A percentile compares a stretch with the other conserved stretches of the same genome.
Evolutionary conservation across 2,113 vertebrate genomes (phyloP).

Genomic region (Collichthys lucidus): DNA sequence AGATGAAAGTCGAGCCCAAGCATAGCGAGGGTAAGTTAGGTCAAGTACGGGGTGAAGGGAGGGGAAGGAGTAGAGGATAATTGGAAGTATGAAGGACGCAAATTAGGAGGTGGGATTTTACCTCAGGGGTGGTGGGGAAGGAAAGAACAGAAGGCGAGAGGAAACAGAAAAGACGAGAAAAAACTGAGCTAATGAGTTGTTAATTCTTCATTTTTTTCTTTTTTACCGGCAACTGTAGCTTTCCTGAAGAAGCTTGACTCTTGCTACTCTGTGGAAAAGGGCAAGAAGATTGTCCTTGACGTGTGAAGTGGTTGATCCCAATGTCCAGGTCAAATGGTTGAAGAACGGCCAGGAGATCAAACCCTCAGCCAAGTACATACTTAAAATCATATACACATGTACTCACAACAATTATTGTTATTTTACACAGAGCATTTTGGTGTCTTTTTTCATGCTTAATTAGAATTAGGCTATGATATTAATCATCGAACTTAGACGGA

Average conservation of each 20-base stretch:
- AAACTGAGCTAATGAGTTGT: not conserved
- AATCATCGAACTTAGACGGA: conserved; percentile 37
- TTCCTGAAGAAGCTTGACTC: conserved; percentile 89
- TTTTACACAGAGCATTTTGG: not conserved
- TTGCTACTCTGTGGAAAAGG: conserved; percentile 89
- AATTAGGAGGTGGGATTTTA: conserved; percentile 11
- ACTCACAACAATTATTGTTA: not conserved
- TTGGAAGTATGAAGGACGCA: not conserved
- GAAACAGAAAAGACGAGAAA: not conserved
- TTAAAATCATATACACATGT: conserved; percentile 14
- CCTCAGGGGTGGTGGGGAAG: not conserved
- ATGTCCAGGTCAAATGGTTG: conserved; percentile 89
- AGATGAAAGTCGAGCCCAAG: conserved; percentile 87
- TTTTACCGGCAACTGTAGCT: conserved; percentile 76
- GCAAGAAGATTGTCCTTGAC: conserved; percentile 88
- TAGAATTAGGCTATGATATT: conserved; percentile 31
- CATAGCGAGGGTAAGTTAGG: conserved; percentile 85
- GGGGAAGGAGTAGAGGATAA: not conserved
- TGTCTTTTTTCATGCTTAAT: conserved; percentile 24
- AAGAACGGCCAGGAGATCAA: conserved; percentile 93
- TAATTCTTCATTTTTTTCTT: not conserved
- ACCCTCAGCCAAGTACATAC: conserved; percentile 87
- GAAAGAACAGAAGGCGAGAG: not conserved
- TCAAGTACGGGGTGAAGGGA: not conserved
- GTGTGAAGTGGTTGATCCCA: conserved; percentile 88